Percentiles rank a stretch among this genome's conserved stretches.
Evolutionary conservation across 1,140 invertebrate genomes (phyloP).

Genomic region (Drosophila subobscura): DNA sequence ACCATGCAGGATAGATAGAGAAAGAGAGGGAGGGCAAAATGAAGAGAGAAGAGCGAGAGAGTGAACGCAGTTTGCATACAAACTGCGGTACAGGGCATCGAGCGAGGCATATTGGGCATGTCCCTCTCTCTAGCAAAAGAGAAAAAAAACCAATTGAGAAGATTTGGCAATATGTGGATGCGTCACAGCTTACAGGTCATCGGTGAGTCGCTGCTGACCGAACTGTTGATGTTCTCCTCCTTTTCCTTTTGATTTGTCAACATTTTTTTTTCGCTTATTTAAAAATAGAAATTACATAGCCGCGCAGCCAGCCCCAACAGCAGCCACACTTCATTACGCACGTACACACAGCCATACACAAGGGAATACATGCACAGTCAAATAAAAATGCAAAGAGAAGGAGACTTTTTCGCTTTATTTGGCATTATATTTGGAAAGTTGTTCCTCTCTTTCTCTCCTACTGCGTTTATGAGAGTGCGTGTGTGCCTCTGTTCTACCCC

Average conservation of each 20-base stretch:
- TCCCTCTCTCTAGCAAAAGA: background rate
- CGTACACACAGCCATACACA: constrained; percentile 19
- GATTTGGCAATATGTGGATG: no score
- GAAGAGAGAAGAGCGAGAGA: constrained; percentile 1
- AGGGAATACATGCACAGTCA: constrained; percentile 17
- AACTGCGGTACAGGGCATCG: no score
- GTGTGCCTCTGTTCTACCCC: constrained; percentile 8
- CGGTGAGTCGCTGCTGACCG: background rate
- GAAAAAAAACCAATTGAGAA: no score
- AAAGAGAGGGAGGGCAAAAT: background rate
- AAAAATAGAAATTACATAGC: constrained; percentile 77
- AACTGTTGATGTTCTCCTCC: constrained; percentile 22
- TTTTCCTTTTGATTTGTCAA: constrained; percentile 47
- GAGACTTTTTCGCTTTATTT: constrained; percentile 59
- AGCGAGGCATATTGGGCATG: background rate
- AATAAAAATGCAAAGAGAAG: constrained; percentile 41
- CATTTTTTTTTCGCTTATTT: constrained; percentile 36
- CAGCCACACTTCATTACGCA: constrained; percentile 16
- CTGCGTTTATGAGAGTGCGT: constrained; percentile 15
- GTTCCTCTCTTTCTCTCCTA: constrained; percentile 2
- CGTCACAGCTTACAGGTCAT: no score
- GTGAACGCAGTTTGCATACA: constrained; percentile 5
- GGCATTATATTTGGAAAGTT: constrained; percentile 62
- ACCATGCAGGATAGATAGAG: constrained; percentile 25
- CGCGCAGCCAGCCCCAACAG: constrained; percentile 26